Evolutionary conservation across 1,140 invertebrate genomes (phyloP).

Genomic region (Chrysopa pallens): DNA sequence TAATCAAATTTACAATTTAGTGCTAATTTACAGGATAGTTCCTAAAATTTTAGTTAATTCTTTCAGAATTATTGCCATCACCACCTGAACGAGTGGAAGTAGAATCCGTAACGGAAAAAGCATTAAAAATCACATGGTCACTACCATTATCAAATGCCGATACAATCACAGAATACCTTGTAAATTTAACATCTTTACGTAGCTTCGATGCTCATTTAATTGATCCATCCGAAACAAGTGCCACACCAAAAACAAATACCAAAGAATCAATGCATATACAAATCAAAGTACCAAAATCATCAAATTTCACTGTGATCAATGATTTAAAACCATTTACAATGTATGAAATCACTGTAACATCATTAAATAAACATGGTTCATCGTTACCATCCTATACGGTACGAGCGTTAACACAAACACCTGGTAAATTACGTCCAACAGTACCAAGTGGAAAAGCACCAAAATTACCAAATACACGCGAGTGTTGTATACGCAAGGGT

Average conservation of each 20-base stretch:
- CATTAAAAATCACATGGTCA: constrained; percentile 48
- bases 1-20: no score
- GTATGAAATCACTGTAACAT: constrained; percentile 58
- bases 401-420: constrained; percentile 43
- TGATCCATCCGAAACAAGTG: constrained; percentile 23
- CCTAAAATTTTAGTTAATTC: no score
- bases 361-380: constrained; percentile 50
- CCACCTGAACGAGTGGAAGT: constrained; percentile 48
- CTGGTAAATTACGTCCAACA: constrained; percentile 32
- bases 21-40: no score
- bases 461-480: constrained; percentile 46
- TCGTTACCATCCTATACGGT: constrained; percentile 53
- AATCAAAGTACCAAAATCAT: constrained; percentile 30
- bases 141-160: constrained; percentile 39
- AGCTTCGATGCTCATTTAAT: constrained; percentile 39
- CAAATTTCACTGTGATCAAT: constrained; percentile 35
- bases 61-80: constrained; percentile 50
- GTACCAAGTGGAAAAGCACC: constrained; percentile 29
- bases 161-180: constrained; percentile 41
- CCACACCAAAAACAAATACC: constrained; percentile 4
- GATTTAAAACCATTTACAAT: constrained; percentile 52
- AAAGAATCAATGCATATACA: constrained; percentile 15
- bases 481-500: constrained; percentile 50
- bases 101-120: constrained; percentile 45
- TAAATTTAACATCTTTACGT: constrained; percentile 50